phyloP scores from a whole-genome alignment of 2,888 invertebrate genomes.

The Euspilapteryx auroguttella region DNA sequence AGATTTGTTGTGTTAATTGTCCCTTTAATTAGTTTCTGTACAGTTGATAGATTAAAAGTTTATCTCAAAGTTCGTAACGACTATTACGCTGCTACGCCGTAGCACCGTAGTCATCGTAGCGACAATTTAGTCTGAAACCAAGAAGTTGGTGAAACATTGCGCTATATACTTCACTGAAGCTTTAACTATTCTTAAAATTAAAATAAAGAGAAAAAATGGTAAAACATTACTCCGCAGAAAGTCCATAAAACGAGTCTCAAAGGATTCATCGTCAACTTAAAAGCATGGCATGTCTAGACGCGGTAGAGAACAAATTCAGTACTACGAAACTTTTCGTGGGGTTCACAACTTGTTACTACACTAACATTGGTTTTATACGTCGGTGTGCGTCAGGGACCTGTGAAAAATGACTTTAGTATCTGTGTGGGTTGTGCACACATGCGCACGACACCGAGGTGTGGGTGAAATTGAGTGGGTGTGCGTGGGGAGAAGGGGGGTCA shows the following conservation, averaged over 20 bases:
- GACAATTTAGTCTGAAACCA: no score
- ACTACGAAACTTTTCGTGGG: conserved; percentile 54
- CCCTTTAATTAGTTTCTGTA: no score
- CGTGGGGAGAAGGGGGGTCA: conserved; percentile 22
- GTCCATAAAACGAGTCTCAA: conserved; percentile 31
- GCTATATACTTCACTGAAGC: no score
- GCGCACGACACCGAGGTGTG: conserved; percentile 13
- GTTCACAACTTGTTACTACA: no score
- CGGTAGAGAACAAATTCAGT: conserved; percentile 54
- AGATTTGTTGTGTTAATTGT: no score
- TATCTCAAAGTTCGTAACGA: no score
- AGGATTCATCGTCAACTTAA: conserved; percentile 48
- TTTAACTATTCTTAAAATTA: no score
- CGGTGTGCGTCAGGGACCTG: conserved; percentile 39
- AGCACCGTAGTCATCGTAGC: no score
- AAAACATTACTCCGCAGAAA: conserved; percentile 16
- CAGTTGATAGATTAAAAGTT: no score
- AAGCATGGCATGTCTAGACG: conserved; percentile 57
- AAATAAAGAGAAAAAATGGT: no score
- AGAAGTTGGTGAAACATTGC: no score
- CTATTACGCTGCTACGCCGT: conserved; percentile 1
- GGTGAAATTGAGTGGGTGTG: conserved; percentile 19
- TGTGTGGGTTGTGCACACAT: conserved; percentile 28
- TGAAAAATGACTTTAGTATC: conserved; percentile 48
- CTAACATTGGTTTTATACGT: conserved; percentile 25